Evolutionary conservation across 2,797 vertebrate species (phyloP).

Genomic region (Dryobates pubescens): DNA sequence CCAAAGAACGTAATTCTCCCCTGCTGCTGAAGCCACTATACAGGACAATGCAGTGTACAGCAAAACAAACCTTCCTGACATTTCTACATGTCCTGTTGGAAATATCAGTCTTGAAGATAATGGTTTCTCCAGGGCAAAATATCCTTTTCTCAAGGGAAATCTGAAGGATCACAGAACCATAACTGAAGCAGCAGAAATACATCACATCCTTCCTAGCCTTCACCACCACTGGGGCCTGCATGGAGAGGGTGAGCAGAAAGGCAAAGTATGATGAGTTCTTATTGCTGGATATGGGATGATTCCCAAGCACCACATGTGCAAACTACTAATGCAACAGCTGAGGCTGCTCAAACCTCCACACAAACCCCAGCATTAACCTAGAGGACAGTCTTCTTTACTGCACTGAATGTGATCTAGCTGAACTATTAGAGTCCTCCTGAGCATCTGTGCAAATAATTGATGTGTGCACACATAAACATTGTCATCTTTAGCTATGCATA

Average conservation of each 20-base stretch:
- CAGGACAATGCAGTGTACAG: conserved; percentile 33
- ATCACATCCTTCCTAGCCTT: conserved; percentile 19
- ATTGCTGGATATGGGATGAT: background rate
- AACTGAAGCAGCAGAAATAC: conserved; percentile 55
- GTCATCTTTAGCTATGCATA: background rate
- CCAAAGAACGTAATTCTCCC: background rate
- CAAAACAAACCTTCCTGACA: conserved; percentile 24
- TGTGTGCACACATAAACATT: background rate
- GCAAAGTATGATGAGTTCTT: background rate
- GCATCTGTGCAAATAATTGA: background rate
- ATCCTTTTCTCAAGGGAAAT: conserved; percentile 34
- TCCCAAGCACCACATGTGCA: background rate
- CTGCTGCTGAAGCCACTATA: conserved; percentile 49
- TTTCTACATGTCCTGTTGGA: conserved; percentile 47
- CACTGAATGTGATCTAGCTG: background rate
- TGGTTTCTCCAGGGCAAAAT: conserved; percentile 11
- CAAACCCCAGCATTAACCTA: background rate
- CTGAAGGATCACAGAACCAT: conserved; percentile 8
- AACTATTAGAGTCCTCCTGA: background rate
- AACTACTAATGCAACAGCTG: background rate
- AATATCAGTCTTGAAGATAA: conserved; percentile 51
- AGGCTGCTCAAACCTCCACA: background rate
- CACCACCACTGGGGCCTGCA: conserved; percentile 29
- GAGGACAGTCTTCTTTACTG: background rate
- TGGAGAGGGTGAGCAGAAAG: background rate